phyloP scores from a whole-genome alignment of 2,797 vertebrate species.

The Poecilia wingei region DNA sequence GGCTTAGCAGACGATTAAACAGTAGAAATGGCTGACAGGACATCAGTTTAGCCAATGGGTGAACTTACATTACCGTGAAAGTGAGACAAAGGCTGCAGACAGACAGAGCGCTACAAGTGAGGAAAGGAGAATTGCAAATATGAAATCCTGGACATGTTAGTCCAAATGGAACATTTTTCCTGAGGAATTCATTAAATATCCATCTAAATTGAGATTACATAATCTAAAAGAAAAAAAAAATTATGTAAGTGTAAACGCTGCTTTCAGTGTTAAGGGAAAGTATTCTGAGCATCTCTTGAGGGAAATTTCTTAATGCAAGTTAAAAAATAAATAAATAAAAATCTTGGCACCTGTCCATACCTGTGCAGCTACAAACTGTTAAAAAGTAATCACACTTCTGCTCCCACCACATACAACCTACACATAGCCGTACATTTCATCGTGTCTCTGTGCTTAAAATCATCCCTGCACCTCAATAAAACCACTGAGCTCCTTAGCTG shows the following conservation, averaged over 20 bases:
- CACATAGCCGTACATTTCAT: conserved; percentile 35
- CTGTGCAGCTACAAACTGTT: background rate
- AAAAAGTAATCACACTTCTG: background rate
- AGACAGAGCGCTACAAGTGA: background rate
- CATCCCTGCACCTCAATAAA: conserved; percentile 58
- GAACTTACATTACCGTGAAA: background rate
- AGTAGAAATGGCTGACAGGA: background rate
- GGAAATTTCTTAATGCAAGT: conserved; percentile 12
- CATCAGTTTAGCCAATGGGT: background rate
- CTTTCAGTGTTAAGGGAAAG: background rate
- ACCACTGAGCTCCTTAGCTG: conserved; percentile 53
- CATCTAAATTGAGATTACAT: background rate
- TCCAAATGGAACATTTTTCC: background rate
- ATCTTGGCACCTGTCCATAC: background rate
- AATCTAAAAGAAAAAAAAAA: background rate
- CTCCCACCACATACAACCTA: conserved; percentile 27
- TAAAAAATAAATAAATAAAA: background rate
- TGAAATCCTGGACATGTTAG: background rate
- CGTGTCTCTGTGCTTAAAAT: conserved; percentile 47
- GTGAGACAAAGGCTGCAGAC: background rate
- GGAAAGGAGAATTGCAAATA: background rate
- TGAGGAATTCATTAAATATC: background rate
- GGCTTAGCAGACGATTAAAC: background rate
- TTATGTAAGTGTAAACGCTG: background rate
- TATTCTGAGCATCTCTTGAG: conserved; percentile 6